phyloP scores from a whole-genome alignment of 2,888 invertebrate genomes.

The Nudaria mundana region DNA sequence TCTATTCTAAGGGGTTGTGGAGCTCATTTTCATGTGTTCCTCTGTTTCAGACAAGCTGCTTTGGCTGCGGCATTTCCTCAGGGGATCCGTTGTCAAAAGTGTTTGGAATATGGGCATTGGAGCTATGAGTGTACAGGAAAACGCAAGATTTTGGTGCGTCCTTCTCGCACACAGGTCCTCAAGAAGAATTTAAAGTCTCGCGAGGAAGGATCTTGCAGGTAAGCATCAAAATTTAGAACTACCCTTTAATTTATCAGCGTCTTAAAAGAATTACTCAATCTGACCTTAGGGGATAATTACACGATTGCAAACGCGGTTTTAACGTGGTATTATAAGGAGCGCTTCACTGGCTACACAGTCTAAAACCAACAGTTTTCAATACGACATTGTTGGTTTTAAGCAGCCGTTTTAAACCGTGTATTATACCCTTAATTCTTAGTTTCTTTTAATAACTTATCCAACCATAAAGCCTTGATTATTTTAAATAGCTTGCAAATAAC shows the following conservation, averaged over 20 bases:
- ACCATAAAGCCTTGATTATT: no score
- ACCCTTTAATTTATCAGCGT: neutral
- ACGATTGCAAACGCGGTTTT: no score
- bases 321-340: no score
- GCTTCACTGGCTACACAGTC: no score
- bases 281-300: no score
- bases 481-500: no score
- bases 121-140: constrained; percentile 96
- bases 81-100: constrained; percentile 94
- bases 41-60: constrained; percentile 74
- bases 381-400: no score
- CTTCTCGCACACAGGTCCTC: constrained; percentile 90
- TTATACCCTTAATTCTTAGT: no score
- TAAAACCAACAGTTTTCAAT: no score
- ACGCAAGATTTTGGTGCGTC: constrained; percentile 91
- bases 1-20: constrained; percentile 8
- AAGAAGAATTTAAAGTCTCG: constrained; percentile 82
- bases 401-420: no score
- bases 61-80: constrained; percentile 85
- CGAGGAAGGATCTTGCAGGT: constrained; percentile 66
- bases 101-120: constrained; percentile 96
- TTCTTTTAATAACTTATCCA: no score
- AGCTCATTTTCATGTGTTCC: constrained; percentile 5
- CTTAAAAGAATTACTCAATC: no score
- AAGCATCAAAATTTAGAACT: constrained; percentile 8